Base-by-base conservation (phyloP, 2,797 vertebrate genomes). In the Okamejei kenojei region DNA sequence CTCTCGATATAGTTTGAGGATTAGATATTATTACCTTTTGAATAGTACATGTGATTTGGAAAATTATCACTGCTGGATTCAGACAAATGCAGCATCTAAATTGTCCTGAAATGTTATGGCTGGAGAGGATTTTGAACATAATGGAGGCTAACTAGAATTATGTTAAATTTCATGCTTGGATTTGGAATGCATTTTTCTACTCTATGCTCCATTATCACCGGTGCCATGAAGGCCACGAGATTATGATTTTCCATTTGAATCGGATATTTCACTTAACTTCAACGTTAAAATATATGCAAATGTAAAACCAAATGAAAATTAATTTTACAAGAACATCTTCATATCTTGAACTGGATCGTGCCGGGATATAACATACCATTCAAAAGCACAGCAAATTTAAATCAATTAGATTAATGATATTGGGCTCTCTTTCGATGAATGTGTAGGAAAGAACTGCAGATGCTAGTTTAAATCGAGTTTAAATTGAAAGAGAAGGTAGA, bases 91-190 rank as follows among this genome's bases (percentile, higher is more conserved):
- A 74, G 54, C 45, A 91, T 73, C 68, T 74, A 91, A 91, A 45
- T 91, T 35, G 54, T 4, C 68, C 35, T 91, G 90, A 91, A 91
- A 91, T 54, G 71, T 91, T 76, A 91, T 76, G 17, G 90, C 54
- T 91, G 71, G 90, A 91, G 23, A 91, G 65, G 90, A 35, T 5
- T 10, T 74, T 38, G 21, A 45, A 21, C 10, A 74, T 91, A 91
- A 91, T 54, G 29, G 35, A 91, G 74, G 71, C 68, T 29, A 91
- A 91, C 90, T 74, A 91, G 90, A 91, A 91, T 74, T 19, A 91
- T 74, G 90, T 74, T 74, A 74, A 74, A 91, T 91, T 54, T 91
- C 90, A 91, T 74, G 90, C 90, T 45, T 74, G 71, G 26, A 91
- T 91, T 45, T 45, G 68, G 90, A 74, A 91, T 54, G 90, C 68